These are phyloP conservation scores for Notamacropus eugenii DNA, from an alignment of 2,797 vertebrate species.

Conservation along the genomic window DNA sequence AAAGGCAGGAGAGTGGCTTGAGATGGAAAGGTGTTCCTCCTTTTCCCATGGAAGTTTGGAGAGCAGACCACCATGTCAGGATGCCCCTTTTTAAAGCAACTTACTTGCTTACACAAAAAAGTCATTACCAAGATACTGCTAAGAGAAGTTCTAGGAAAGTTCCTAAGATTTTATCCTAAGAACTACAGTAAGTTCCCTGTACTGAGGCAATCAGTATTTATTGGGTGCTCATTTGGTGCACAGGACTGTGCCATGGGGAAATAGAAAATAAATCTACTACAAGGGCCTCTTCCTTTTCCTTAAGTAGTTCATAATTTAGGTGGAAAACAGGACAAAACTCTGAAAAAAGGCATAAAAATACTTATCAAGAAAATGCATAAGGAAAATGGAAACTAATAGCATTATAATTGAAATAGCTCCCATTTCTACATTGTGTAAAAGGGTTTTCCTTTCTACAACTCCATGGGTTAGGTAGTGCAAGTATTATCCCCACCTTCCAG, in stretches of 20 bases:
- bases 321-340: not conserved
- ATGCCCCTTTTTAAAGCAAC: not conserved
- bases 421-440: not conserved
- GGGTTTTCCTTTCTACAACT: not conserved
- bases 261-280: not conserved
- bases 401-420: not conserved
- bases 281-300: slow-evolving; percentile 7
- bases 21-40: not conserved
- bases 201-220: not conserved
- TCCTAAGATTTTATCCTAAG: not conserved
- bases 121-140: not conserved
- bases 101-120: not conserved
- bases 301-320: not conserved
- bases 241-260: not conserved
- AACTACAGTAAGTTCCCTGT: not conserved
- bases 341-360: slow-evolving; percentile 23
- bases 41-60: not conserved
- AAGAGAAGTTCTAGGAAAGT: not conserved
- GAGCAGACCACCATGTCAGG: not conserved
- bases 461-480: not conserved
- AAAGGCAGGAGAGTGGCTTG: not conserved
- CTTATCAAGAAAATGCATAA: not conserved
- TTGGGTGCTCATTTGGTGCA: not conserved
- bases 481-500: not conserved
- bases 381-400: not conserved